phyloP scores from a whole-genome alignment of 2,888 invertebrate genomes.

The Epirrita christyi region DNA sequence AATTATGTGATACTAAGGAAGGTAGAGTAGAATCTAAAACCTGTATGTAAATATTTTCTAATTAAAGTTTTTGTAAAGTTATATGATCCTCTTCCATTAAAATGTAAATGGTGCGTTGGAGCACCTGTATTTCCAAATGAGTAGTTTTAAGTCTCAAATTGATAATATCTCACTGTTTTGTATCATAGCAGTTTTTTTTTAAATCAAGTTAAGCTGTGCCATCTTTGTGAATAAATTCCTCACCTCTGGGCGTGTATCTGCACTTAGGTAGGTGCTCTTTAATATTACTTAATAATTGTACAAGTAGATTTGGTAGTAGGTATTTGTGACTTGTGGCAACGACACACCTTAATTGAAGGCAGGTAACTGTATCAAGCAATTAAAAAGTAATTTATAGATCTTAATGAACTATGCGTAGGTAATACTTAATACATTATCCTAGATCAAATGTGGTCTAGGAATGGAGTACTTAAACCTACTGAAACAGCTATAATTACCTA shows the following conservation, averaged over 20 bases:
- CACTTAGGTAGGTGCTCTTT: constrained; percentile 16
- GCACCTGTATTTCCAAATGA: constrained; percentile 52
- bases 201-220: constrained; percentile 49
- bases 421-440: background rate
- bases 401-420: background rate
- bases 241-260: constrained; percentile 29
- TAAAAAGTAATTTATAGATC: constrained; percentile 18
- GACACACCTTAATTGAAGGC: constrained; percentile 24
- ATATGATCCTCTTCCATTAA: constrained; percentile 60
- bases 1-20: constrained; percentile 82
- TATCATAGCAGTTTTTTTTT: constrained; percentile 35
- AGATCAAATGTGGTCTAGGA: background rate
- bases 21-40: constrained; percentile 70
- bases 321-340: constrained; percentile 14
- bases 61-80: constrained; percentile 47
- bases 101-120: constrained; percentile 50
- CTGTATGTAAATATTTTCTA: constrained; percentile 72
- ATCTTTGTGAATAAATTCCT: constrained; percentile 42
- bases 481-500: constrained; percentile 18
- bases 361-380: constrained; percentile 19
- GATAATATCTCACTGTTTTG: constrained; percentile 32
- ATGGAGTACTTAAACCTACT: constrained; percentile 13
- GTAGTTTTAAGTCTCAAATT: constrained; percentile 44
- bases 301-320: constrained; percentile 17
- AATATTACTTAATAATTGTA: constrained; percentile 3